Conservation (phyloP, 2,113 vertebrate species). For the Mesembrinibis cayennensis region DNA sequence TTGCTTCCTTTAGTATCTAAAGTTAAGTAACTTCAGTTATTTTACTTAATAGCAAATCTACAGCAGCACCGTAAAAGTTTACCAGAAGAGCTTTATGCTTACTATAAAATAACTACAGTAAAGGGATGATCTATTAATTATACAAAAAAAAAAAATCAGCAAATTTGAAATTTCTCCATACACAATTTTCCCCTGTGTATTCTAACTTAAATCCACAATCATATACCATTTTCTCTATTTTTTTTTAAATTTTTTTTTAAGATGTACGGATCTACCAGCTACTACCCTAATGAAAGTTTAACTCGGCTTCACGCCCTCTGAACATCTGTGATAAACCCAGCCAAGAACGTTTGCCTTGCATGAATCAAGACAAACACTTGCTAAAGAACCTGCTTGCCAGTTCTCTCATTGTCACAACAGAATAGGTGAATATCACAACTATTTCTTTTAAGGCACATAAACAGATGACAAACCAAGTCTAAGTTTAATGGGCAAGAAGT, state of each 20-base stretch:
- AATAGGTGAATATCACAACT: background rate
- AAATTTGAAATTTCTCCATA: background rate
- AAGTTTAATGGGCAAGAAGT: background rate
- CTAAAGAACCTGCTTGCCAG: background rate
- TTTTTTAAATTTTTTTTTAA: background rate
- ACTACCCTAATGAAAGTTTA: background rate
- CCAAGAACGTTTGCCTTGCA: background rate
- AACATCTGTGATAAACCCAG: background rate
- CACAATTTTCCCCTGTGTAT: background rate
- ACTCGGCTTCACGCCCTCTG: background rate
- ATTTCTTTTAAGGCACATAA: background rate
- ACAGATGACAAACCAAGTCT: background rate
- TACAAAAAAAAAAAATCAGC: background rate
- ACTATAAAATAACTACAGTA: background rate
- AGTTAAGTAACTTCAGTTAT: background rate
- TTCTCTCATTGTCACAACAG: background rate
- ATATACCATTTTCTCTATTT: background rate
- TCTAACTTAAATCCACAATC: background rate
- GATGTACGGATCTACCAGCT: background rate
- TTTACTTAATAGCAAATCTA: background rate
- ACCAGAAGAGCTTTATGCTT: background rate
- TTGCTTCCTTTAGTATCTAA: background rate
- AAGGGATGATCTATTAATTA: background rate
- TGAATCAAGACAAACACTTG: background rate
- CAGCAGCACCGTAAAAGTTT: background rate